These are phyloP conservation scores for Anthrax anthrax DNA, from an alignment of 2,888 invertebrate species.

Conservation along the genomic window DNA sequence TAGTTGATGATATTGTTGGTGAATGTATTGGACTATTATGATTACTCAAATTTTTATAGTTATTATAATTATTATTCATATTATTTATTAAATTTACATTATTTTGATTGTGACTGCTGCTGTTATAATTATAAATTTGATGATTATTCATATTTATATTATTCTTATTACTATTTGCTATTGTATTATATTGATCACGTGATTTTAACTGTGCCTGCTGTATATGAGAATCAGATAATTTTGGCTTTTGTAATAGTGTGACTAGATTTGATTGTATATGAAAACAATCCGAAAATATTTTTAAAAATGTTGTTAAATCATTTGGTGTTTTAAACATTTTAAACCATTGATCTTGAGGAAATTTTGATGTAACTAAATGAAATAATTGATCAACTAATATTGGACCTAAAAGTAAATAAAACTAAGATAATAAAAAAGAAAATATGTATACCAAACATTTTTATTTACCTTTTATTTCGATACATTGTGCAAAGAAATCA, in stretches of 20 bases:
- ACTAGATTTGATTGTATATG: conserved; percentile 87
- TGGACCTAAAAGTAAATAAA: conserved; percentile 37
- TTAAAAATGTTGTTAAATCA: conserved; percentile 78
- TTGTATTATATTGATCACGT: conserved; percentile 30
- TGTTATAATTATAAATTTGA: conserved; percentile 18
- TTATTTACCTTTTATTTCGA: conserved; percentile 49
- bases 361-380: conserved; percentile 60
- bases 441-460: no score
- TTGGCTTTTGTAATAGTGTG: conserved; percentile 63
- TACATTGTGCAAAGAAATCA: conserved; percentile 68
- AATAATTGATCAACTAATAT: conserved; percentile 78
- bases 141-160: conserved; percentile 19
- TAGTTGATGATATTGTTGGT: no score
- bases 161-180: conserved; percentile 22
- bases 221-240: conserved; percentile 43
- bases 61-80: conserved; percentile 5
- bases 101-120: neutral
- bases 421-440: neutral
- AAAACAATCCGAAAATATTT: conserved; percentile 88
- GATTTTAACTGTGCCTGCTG: conserved; percentile 33
- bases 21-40: neutral
- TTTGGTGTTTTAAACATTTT: conserved; percentile 82
- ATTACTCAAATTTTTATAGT: neutral
- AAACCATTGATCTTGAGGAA: conserved; percentile 64
- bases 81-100: conserved; percentile 9